Evolutionary conservation across 1,140 invertebrate species (phyloP).

Genomic region (Pinna nobilis): DNA sequence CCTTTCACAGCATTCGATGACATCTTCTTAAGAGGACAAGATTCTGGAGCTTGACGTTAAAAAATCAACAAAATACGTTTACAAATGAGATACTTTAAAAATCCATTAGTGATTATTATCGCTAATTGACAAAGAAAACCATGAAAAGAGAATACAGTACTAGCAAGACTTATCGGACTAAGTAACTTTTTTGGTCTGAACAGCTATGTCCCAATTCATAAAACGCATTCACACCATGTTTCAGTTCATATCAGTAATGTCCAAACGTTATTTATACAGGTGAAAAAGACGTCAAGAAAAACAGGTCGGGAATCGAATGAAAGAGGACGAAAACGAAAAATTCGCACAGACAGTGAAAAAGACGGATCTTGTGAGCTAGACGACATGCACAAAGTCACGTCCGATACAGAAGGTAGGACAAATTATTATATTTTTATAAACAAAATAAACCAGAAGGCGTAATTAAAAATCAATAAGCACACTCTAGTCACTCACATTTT

Average conservation of each 20-base stretch:
- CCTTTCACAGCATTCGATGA: no score
- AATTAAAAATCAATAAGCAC: no score
- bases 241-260: background rate
- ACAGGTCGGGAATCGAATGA: slow-evolving; percentile 23
- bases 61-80: no score
- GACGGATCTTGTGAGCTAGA: slow-evolving; percentile 26
- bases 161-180: no score
- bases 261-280: slow-evolving; percentile 9
- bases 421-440: background rate
- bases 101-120: background rate
- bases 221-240: background rate
- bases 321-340: slow-evolving; percentile 33
- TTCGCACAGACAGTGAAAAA: slow-evolving; percentile 32
- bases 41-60: no score
- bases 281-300: slow-evolving; percentile 40
- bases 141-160: no score
- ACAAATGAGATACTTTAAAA: no score
- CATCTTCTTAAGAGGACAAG: no score
- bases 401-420: slow-evolving; percentile 10
- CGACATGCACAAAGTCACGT: slow-evolving; percentile 10
- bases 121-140: background rate
- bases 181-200: background rate
- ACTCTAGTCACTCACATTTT: no score
- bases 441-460: background rate
- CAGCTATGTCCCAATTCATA: background rate